phyloP scores from a whole-genome alignment of 1,140 invertebrate species.

The Hetaerina americana region DNA sequence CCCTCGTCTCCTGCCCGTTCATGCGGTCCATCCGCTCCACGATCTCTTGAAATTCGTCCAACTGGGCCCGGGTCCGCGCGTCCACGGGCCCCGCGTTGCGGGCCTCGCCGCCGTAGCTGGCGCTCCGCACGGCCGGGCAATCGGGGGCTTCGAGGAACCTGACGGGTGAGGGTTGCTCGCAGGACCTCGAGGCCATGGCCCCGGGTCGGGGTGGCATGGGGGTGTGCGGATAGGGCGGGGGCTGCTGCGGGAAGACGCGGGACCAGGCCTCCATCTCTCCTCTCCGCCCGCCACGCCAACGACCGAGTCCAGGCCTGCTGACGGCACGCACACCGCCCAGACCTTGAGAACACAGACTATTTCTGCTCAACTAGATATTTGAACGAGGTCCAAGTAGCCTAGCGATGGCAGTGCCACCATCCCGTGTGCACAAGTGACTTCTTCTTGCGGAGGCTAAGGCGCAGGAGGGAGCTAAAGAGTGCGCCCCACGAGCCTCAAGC shows the following conservation, averaged over 20 bases:
- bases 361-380: background rate
- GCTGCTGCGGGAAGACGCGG: background rate
- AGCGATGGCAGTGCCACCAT: background rate
- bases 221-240: background rate
- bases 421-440: too few relatives aligned
- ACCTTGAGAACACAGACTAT: background rate
- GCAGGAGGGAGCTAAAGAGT: background rate
- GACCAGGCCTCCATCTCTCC: background rate
- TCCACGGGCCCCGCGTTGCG: background rate
- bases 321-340: too few relatives aligned
- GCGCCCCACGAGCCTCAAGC: background rate
- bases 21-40: constrained; percentile 14
- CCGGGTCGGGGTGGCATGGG: background rate
- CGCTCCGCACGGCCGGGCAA: background rate
- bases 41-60: constrained; percentile 19
- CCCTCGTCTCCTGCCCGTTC: background rate
- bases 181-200: background rate
- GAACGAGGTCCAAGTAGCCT: background rate
- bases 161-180: background rate
- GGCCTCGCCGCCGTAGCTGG: background rate
- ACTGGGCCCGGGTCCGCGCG: constrained; percentile 8
- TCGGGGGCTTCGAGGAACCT: background rate
- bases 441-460: background rate
- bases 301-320: background rate
- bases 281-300: background rate